Evolutionary conservation across 2,888 invertebrate genomes (phyloP).

Genomic region (Caenorhabditis sp.): DNA sequence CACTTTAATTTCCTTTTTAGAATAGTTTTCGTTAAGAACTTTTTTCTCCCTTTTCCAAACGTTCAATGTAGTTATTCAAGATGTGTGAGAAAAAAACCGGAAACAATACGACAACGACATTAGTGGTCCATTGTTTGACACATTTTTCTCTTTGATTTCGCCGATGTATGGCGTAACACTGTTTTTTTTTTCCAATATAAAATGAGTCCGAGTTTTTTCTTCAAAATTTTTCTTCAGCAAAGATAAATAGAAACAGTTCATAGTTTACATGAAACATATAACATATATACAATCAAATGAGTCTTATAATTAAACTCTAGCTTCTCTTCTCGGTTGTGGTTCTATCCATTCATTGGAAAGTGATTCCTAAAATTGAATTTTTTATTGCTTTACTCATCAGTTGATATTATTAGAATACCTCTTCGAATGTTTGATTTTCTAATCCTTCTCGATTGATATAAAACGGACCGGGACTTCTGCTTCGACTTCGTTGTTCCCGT

Average conservation of each 20-base stretch:
- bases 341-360: slow-evolving; percentile 39
- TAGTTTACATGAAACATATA: not conserved
- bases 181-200: too few species aligned
- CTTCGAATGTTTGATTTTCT: slow-evolving; percentile 32
- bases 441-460: slow-evolving; percentile 13
- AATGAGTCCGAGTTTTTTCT: slow-evolving; percentile 20
- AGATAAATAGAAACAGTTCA: not conserved
- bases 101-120: not conserved
- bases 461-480: not conserved
- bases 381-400: not conserved
- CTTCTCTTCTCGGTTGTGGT: slow-evolving; percentile 41
- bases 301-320: slow-evolving; percentile 24
- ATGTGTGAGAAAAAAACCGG: not conserved
- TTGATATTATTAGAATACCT: slow-evolving; percentile 8
- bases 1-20: too few species aligned
- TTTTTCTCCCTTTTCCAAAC: not conserved
- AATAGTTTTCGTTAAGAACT: too few species aligned
- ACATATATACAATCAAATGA: not conserved
- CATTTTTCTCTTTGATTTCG: not conserved
- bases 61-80: not conserved
- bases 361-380: slow-evolving; percentile 32
- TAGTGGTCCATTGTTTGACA: not conserved
- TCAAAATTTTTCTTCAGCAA: too few species aligned
- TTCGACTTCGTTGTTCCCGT: not conserved
- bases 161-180: not conserved